These are phyloP conservation scores for Caradrina kadenii DNA, from an alignment of 2,888 invertebrate genomes.

Conservation along the genomic window DNA sequence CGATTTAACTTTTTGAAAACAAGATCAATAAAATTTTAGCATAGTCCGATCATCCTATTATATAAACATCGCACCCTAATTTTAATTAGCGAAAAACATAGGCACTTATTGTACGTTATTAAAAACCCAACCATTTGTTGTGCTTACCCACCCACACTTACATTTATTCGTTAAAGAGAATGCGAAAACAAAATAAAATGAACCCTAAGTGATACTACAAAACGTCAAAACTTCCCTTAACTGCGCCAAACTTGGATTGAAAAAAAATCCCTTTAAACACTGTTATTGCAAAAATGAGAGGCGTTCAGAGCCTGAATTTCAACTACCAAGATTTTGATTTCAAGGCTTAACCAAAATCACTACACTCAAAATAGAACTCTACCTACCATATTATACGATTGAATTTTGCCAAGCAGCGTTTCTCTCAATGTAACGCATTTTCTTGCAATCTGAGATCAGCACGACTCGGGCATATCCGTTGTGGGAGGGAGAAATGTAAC, in stretches of 20 bases:
- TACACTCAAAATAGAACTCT: conserved; percentile 25
- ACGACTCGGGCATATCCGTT: conserved; percentile 72
- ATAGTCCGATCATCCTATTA: too few relatives aligned
- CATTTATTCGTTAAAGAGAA: conserved; percentile 12
- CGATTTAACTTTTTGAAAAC: too few relatives aligned
- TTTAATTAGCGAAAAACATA: too few relatives aligned
- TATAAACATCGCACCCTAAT: too few relatives aligned
- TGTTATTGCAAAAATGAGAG: conserved; percentile 57
- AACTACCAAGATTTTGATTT: conserved; percentile 59
- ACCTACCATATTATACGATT: accelerated
- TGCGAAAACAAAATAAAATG: conserved; percentile 31
- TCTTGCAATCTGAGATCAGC: conserved; percentile 79
- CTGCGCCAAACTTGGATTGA: conserved; percentile 52
- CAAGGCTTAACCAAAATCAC: conserved; percentile 13
- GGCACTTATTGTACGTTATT: not conserved
- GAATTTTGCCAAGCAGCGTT: conserved; percentile 23
- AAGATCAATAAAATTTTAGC: too few relatives aligned
- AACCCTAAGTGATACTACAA: conserved; percentile 21
- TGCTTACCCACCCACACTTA: not conserved
- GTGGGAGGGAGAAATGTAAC: conserved; percentile 72
- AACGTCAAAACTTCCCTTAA: conserved; percentile 38
- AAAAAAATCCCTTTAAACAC: conserved; percentile 54
- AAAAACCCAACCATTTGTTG: not conserved
- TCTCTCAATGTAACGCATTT: conserved; percentile 76
- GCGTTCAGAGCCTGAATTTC: conserved; percentile 30